Evolutionary conservation across 1,140 invertebrate species (phyloP).

Genomic region (Calliopsis andreniformis): DNA sequence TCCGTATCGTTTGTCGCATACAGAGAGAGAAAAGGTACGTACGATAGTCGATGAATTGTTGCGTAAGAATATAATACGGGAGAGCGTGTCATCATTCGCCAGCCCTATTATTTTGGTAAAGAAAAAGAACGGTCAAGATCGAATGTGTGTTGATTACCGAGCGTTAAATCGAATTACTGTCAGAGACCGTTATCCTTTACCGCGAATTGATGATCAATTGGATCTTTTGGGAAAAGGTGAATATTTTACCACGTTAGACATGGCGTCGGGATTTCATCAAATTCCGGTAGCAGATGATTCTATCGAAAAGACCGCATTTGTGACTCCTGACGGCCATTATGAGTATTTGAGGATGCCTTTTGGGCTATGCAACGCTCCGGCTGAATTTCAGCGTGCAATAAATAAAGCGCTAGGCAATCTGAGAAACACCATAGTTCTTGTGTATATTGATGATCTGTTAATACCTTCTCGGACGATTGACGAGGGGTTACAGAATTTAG

Average conservation of each 20-base stretch:
- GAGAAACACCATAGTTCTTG: constrained; percentile 40
- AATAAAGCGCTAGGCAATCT: constrained; percentile 52
- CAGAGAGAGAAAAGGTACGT: background rate
- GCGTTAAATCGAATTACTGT: constrained; percentile 1
- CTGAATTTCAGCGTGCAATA: constrained; percentile 29
- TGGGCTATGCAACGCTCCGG: background rate
- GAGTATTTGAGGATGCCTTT: constrained; percentile 12
- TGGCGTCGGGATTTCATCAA: too few relatives aligned
- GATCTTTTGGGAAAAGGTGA: background rate
- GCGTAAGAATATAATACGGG: background rate
- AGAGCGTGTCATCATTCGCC: background rate
- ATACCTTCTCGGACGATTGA: constrained; percentile 39
- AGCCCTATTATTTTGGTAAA: background rate
- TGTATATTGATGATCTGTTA: constrained; percentile 63
- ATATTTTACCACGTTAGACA: background rate
- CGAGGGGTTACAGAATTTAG: constrained; percentile 14
- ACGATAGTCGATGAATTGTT: background rate
- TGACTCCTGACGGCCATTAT: too few relatives aligned
- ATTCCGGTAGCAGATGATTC: background rate
- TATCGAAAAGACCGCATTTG: constrained; percentile 10
- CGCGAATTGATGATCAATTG: background rate
- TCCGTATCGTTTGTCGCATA: background rate
- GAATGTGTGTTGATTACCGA: background rate
- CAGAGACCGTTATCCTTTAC: constrained; percentile 8
- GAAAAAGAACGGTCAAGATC: background rate